Conservation (phyloP, 2,888 invertebrate genomes). For the Chironomus riparius region DNA sequence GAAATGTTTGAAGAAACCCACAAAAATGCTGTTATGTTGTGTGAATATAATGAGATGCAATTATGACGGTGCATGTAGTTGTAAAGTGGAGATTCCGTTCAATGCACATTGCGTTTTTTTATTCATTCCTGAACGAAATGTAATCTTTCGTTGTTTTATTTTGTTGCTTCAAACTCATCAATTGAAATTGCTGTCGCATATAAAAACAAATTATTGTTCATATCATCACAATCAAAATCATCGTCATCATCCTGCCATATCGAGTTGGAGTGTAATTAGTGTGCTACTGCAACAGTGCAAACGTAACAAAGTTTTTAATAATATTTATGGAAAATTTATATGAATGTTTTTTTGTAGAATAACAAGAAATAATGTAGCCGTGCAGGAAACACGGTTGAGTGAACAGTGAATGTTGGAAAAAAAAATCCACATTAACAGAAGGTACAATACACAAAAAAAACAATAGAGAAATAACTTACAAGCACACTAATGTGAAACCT, state of each 20-base stretch:
- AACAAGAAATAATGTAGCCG: too few species aligned
- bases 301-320: background rate
- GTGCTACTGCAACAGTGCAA: conserved; percentile 20
- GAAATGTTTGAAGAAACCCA: background rate
- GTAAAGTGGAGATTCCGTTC: background rate
- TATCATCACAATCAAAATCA: background rate
- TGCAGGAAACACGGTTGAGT: conserved; percentile 24
- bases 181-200: background rate
- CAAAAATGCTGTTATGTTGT: background rate
- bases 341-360: background rate
- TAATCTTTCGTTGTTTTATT: background rate
- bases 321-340: background rate
- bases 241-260: background rate
- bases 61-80: background rate
- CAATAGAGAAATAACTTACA: conserved; percentile 2
- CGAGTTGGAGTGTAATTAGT: too few species aligned
- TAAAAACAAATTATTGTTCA: background rate
- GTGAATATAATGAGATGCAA: conserved; percentile 14
- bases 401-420: background rate
- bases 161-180: background rate
- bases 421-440: conserved; percentile 19
- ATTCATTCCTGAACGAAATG: background rate
- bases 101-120: background rate
- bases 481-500: background rate
- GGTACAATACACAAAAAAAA: conserved; percentile 1